Base-by-base conservation (phyloP, 2,797 vertebrate species). In the Tenualosa ilisha region DNA sequence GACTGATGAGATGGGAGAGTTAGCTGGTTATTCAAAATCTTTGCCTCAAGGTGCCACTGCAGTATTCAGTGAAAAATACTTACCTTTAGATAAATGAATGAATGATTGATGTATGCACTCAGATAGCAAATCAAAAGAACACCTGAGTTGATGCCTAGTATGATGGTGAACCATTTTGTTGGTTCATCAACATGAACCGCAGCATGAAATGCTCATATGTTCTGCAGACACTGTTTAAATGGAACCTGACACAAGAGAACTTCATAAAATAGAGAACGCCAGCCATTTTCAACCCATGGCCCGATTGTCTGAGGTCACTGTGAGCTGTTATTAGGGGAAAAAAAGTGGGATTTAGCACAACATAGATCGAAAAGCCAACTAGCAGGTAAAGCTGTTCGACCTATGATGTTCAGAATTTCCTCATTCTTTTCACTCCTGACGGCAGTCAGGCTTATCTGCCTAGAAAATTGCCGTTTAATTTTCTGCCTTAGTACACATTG, bases 1-100 rank as follows among this genome's bases (percentile, higher is more conserved):
- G 88, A 82, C 59, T 59, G 81, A 89, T 90, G 54, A 59, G 56
- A 63, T 82, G 88, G 31, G 83, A 85, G 49, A 90, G 81, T 68
- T 82, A 86, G 87, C 89, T 85, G 0, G 89, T 85, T 72, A 85
- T 61, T 49, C 83, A 82, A 43, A 31, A 20, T n/a, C 22, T 85
- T 89, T 43, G 83, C 85, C 82, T 40, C 15, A 5, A 79, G 8
- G 37, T 79, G 40, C 31, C 68, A 72, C 12, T 37, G 31, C 11
- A 72, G 31, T 37, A 17, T 75, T 37, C 68, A 75, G 68, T 75
- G 37, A 40, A 75, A 75, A 75, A 40, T 5, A 0, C 20, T 24
- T 63, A 7, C 24, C 59, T 59, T 54, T 51, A 51, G 3, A 51
- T 51, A 26, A 68, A 46, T 79, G 20, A 79, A 79, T 43, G 11